Conservation (phyloP, 2,797 vertebrate species). For the Eleutherodactylus coqui region DNA sequence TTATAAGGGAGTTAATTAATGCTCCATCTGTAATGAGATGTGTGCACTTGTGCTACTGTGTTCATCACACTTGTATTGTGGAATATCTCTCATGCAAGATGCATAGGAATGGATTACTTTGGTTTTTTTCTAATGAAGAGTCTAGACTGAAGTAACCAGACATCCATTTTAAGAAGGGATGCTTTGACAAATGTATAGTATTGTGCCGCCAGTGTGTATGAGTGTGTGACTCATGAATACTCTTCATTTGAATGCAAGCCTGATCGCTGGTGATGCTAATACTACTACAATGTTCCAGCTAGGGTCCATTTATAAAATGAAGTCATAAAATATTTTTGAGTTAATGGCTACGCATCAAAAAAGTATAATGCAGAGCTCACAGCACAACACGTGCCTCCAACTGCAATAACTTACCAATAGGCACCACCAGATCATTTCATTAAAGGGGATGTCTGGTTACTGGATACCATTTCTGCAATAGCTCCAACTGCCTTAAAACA, state of each 20-base stretch:
- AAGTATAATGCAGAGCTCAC: neutral
- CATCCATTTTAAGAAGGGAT: slow-evolving; percentile 9
- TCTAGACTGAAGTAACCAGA: slow-evolving; percentile 25
- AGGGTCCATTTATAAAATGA: neutral
- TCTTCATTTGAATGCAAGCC: neutral
- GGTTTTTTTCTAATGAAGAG: neutral
- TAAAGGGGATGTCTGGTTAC: too few species aligned
- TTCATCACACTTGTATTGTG: slow-evolving; percentile 7
- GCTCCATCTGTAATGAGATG: slow-evolving; percentile 14
- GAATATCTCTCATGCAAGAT: neutral
- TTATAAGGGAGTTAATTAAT: slow-evolving; percentile 10
- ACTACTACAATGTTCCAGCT: neutral
- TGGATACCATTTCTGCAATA: too few species aligned
- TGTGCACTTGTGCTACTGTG: neutral
- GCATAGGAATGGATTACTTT: neutral
- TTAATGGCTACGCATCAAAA: neutral
- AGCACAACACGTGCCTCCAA: neutral
- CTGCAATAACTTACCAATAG: neutral
- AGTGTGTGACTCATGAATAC: neutral
- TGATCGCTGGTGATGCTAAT: neutral
- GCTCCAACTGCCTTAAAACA: too few species aligned
- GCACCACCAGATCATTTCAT: neutral
- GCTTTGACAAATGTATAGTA: neutral
- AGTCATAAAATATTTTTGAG: neutral
- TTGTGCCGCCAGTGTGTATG: neutral